A percentile compares a stretch with the other conserved stretches of the same genome.
Conservation (phyloP, 2,113 vertebrate species). For the Ardeotis arabs region DNA sequence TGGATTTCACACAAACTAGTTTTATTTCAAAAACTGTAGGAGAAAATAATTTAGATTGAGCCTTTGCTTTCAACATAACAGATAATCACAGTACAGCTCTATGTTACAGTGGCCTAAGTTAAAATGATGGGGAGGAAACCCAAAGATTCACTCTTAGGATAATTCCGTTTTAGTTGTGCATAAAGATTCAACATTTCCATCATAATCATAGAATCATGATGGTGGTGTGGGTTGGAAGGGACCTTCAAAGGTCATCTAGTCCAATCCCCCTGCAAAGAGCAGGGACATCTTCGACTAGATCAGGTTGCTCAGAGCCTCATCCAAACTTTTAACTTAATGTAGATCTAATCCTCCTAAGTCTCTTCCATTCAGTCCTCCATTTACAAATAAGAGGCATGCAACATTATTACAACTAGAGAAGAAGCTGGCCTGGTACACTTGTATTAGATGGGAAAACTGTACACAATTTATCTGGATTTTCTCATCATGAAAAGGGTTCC, state of each 20-base stretch:
- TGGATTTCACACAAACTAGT: background rate
- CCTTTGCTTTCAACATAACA: background rate
- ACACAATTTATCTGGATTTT: background rate
- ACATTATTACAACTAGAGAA: background rate
- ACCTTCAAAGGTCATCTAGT: too few relatives aligned
- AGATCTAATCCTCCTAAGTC: background rate
- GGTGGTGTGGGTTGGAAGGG: too few relatives aligned
- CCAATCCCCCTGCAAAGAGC: too few relatives aligned
- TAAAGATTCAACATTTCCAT: background rate
- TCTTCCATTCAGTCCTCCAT: background rate
- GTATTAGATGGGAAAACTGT: background rate
- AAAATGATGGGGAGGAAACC: rapidly evolving
- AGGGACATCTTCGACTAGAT: too few relatives aligned
- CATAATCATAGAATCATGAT: too few relatives aligned
- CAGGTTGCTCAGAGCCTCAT: too few relatives aligned
- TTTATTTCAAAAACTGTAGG: background rate
- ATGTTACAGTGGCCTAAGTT: background rate
- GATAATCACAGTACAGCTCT: background rate
- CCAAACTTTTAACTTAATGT: background rate
- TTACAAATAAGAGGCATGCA: background rate
- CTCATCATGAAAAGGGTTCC: background rate
- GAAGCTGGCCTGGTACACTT: background rate
- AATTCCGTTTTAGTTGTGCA: background rate
- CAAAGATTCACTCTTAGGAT: background rate
- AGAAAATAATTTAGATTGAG: background rate